Evolutionary conservation across 2,113 vertebrate genomes (phyloP), one percentile per base, ranked within the genome.

Genomic region (Oreocharis arfaki): DNA sequence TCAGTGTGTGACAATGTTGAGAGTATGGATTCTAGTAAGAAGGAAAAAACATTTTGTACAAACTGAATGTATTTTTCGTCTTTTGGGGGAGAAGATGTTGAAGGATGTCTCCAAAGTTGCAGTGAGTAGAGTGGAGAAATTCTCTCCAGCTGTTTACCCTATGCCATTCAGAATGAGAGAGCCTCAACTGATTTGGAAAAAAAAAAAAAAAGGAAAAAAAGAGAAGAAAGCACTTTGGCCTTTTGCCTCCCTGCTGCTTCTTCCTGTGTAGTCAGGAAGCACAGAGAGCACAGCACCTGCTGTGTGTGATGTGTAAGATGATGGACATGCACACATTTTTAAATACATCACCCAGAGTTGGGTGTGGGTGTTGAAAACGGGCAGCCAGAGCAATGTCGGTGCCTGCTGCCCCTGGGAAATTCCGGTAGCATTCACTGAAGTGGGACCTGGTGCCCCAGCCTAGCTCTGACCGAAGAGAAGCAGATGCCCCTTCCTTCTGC

Each of bases 271-370:
- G 26, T 57, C 16, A 56, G 55, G 47, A 46, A 49, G 53, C 64
- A 56, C 16, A 56, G 55, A 52, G 41, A 49, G 53, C 64, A 56
- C 28, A 13, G 41, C n/a, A 13, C 49, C 46, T 80, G 56, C 41
- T 65, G 16, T 9, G 17, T 30, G 39, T 26, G 11, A 15, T 16
- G 6, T 8, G 11, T 76, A 39, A n/a, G 53, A 16, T 16, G 6
- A 50, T 3, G 17, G 63, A 49, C 0, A 10, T 1, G 10, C 35
- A 61, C 0, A 4, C 1, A 0, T 55, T 71, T 81, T 50, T 13
- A 65, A 65, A 28, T n/a, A 28, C 15, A 4, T 16, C 9, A 13
- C 11, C 30, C 30, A 5, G 0, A 23, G 47, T 0, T 17, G 59
- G 33, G 22, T 2, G 28, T 30, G 53, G 28, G 6, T 56, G 60